These are phyloP conservation scores for Rhingia campestris DNA, from an alignment of 2,888 invertebrate genomes.

Conservation along the genomic window DNA sequence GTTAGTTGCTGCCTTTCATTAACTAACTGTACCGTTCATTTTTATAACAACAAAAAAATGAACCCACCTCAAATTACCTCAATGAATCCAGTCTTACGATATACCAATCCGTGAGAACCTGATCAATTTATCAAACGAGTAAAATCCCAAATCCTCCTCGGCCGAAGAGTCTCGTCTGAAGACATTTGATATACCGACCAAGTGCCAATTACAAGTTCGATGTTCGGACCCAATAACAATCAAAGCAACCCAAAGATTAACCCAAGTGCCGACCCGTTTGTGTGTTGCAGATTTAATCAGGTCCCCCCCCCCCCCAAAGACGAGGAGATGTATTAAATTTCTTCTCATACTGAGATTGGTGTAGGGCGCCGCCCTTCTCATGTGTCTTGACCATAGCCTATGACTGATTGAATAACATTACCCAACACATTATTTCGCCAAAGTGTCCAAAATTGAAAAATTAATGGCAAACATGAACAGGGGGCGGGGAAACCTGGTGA, in stretches of 20 bases:
- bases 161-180: slow-evolving; percentile 23
- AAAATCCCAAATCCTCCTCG: slow-evolving; percentile 29
- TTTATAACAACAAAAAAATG: not conserved
- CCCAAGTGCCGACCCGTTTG: slow-evolving; percentile 5
- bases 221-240: slow-evolving; percentile 62
- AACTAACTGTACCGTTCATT: no score
- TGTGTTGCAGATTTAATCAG: slow-evolving; percentile 65
- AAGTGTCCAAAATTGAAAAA: slow-evolving; percentile 70
- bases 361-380: slow-evolving; percentile 33
- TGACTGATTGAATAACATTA: slow-evolving; percentile 68
- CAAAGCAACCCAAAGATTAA: slow-evolving; percentile 51
- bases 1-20: no score
- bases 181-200: slow-evolving; percentile 63
- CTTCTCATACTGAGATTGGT: slow-evolving; percentile 10
- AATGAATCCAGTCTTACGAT: slow-evolving; percentile 41
- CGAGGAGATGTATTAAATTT: slow-evolving; percentile 46
- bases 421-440: slow-evolving; percentile 49
- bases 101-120: slow-evolving; percentile 47
- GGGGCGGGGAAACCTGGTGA: slow-evolving; percentile 15
- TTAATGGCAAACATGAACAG: slow-evolving; percentile 40
- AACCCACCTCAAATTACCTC: slow-evolving; percentile 53
- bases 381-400: slow-evolving; percentile 22
- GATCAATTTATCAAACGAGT: slow-evolving; percentile 49
- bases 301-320: slow-evolving; percentile 38
- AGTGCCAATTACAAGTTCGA: slow-evolving; percentile 67